Conservation (phyloP, 2,797 vertebrate genomes). For the Scarus forsteni region DNA sequence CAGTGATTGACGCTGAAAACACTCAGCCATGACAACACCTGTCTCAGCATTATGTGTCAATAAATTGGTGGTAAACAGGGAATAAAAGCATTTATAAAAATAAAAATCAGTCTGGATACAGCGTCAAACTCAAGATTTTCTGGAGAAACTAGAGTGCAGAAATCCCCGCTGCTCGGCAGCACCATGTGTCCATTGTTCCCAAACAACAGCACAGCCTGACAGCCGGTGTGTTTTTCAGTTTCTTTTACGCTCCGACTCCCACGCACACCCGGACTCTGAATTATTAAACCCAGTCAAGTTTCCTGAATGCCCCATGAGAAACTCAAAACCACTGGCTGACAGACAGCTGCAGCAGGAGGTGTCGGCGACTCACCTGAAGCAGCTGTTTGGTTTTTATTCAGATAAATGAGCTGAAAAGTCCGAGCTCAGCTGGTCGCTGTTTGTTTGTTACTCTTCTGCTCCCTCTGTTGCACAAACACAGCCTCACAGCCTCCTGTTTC, state of each 20-base stretch:
- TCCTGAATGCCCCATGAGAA: slow-evolving; percentile 17
- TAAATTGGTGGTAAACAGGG: too few species aligned
- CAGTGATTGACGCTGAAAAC: too few species aligned
- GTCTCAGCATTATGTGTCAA: too few species aligned
- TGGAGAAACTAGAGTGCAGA: background rate
- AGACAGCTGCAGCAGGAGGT: slow-evolving; percentile 14
- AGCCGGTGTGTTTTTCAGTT: slow-evolving; percentile 9
- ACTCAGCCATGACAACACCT: too few species aligned
- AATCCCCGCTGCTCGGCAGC: too few species aligned
- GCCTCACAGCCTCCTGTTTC: background rate
- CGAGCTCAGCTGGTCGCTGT: too few species aligned
- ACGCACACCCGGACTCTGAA: slow-evolving; percentile 32
- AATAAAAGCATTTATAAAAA: too few species aligned
- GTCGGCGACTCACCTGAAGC: background rate
- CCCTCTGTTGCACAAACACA: background rate
- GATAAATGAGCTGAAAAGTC: background rate
- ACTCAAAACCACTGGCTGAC: slow-evolving; percentile 34
- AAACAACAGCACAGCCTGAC: slow-evolving; percentile 3
- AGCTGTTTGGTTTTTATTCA: slow-evolving; percentile 1
- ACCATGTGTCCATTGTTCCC: background rate
- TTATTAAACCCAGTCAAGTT: slow-evolving; percentile 50
- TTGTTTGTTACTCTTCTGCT: background rate
- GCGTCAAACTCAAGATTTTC: too few species aligned
- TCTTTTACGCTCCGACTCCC: slow-evolving; percentile 2
- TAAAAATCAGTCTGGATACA: too few species aligned